Evolutionary conservation across 2,888 invertebrate species (phyloP), one percentile per base, ranked within the genome.

Genomic region (Perithous albicinctus): DNA sequence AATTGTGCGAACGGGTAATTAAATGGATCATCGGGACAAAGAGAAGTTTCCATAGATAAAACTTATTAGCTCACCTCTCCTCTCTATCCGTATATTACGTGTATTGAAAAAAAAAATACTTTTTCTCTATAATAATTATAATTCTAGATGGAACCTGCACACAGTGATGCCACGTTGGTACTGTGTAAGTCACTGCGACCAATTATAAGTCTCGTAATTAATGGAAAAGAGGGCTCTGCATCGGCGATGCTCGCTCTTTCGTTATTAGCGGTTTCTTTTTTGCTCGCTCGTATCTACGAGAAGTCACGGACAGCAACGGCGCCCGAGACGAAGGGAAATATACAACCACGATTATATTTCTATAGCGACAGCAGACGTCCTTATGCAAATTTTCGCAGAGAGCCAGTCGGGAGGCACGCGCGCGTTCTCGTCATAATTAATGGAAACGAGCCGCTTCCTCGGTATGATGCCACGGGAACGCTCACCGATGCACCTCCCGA

Each of bases 401-500:
- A 76, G 51, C 51, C 48, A 32, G 51, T 61, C 43, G 73, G 46
- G 43, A 61, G 67, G 73, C 80, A 61, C 73, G 67, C 72, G 73
- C 73, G 43, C 35, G 67, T 67, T 77, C 56, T 18, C 46, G 67
- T 59, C 77, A 77, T 81, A 81, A 73, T 81, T 81, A 81, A 77
- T 81, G 69, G 29, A 73, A 73, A 48, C 51, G 41, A 46, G 54
- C 18, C 56, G 63, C 63, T 35, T 76, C 67, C 32, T 26, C 67
- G 41, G 35, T 41, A 41, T 69, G 20, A 23, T 38, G 41, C 66
- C 29, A 61, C 20, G 35, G 43, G 23, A 29, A 12, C 8, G 10
- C 15, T 56, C 29, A 54, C 67, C 72, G 56, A 69, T 69, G 66
- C 23, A 20, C 29, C 69, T 38, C 67, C 15, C 67, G 32, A 72